Evolutionary conservation across 2,888 invertebrate genomes (phyloP).

Genomic region (Erebia epiphron): DNA sequence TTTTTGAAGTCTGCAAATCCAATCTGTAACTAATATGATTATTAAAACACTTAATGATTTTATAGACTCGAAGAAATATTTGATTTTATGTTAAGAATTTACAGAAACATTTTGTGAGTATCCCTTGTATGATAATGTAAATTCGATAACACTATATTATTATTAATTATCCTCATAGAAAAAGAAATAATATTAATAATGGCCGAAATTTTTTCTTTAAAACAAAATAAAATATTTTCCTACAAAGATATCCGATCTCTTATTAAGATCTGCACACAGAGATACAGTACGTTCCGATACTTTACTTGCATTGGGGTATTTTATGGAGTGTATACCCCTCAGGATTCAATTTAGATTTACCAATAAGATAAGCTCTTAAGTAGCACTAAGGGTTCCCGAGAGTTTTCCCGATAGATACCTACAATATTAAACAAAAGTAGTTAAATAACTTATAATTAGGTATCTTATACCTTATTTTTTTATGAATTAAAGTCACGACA

Average conservation of each 20-base stretch:
- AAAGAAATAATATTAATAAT: too few relatives aligned
- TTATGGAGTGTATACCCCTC: conserved; percentile 69
- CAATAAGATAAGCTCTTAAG: conserved; percentile 60
- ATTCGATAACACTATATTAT: too few relatives aligned
- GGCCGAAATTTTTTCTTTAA: too few relatives aligned
- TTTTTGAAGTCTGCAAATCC: neutral
- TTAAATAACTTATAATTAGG: neutral
- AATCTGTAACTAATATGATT: neutral
- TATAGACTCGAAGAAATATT: too few relatives aligned
- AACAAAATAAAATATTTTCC: conserved; percentile 8
- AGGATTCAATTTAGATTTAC: conserved; percentile 79
- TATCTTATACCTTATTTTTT: too few relatives aligned
- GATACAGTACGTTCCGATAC: conserved; percentile 46
- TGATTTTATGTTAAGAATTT: too few relatives aligned
- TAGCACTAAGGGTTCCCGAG: conserved; percentile 31
- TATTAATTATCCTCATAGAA: too few relatives aligned
- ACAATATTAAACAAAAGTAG: conserved; percentile 23
- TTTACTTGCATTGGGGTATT: conserved; percentile 52
- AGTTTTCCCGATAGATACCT: conserved; percentile 17
- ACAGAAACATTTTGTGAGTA: too few relatives aligned
- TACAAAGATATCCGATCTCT: conserved; percentile 36
- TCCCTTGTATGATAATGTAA: too few relatives aligned
- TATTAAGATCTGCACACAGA: conserved; percentile 42
- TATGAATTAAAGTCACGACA: too few relatives aligned
- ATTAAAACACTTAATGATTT: too few relatives aligned